A percentile compares a stretch with the other conserved stretches of the same genome.
These are phyloP conservation scores for Macropodus opercularis DNA, from an alignment of 2,797 vertebrate species.

Conservation along the genomic window DNA sequence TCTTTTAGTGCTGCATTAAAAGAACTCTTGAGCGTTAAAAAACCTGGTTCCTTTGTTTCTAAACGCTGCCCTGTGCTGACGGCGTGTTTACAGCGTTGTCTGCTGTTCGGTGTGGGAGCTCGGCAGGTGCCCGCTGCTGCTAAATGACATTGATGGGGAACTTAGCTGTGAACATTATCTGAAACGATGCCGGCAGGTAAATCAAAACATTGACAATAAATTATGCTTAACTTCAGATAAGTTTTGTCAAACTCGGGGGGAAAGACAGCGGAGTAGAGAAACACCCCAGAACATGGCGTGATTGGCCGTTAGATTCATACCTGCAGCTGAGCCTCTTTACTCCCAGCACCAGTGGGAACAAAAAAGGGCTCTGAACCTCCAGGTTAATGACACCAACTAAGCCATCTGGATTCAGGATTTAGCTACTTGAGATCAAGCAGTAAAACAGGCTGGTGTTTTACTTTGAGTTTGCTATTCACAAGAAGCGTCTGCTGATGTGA, in stretches of 20 bases:
- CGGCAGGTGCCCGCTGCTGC: not conserved
- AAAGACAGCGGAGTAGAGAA: not conserved
- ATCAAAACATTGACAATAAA: conserved; percentile 1
- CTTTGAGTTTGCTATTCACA: too few relatives aligned
- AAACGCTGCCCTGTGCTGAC: not conserved
- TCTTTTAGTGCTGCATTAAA: not conserved
- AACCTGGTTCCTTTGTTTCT: not conserved
- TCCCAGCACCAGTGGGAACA: too few relatives aligned
- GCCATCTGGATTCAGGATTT: not conserved
- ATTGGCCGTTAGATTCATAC: not conserved
- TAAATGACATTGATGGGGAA: not conserved
- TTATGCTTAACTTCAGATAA: too few relatives aligned
- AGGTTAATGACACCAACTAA: too few relatives aligned
- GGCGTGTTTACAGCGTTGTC: not conserved
- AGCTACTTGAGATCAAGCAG: not conserved
- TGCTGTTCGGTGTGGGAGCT: not conserved
- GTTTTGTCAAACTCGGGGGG: not conserved
- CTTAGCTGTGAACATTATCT: not conserved
- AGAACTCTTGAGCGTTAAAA: not conserved
- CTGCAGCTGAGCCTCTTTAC: conserved; percentile 24
- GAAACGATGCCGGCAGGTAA: not conserved
- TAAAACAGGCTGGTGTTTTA: not conserved
- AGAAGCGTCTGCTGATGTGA: conserved; percentile 41
- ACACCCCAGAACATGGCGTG: not conserved
- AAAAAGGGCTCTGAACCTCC: too few relatives aligned